Evolutionary conservation across 2,113 vertebrate genomes (phyloP).

Genomic region (Pithys albifrons): DNA sequence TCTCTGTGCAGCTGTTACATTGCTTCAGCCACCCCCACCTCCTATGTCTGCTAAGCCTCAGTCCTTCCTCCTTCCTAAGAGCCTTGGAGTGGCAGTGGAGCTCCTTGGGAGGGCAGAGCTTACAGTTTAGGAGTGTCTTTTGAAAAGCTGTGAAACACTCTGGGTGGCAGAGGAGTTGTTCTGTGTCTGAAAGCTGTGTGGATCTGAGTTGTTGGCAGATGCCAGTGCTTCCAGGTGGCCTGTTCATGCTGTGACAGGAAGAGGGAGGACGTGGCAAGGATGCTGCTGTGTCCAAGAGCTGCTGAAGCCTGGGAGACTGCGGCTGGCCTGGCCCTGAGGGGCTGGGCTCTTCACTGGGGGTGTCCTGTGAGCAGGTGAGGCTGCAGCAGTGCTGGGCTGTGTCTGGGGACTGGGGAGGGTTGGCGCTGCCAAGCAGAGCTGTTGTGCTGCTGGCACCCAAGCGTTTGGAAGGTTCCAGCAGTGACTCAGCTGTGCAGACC

Average conservation of each 20-base stretch:
- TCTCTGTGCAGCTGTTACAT: background rate
- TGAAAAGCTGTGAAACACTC: background rate
- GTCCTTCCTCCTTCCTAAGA: accelerated
- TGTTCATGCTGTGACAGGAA: accelerated
- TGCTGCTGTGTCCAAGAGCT: background rate
- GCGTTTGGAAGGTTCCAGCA: conserved; percentile 61
- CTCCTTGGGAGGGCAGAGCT: background rate
- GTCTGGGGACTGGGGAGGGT: background rate
- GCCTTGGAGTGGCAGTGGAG: background rate
- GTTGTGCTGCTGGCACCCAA: background rate
- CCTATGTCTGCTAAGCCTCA: background rate
- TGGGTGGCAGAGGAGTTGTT: background rate
- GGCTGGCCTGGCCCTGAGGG: background rate
- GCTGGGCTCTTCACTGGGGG: background rate
- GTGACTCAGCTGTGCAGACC: conserved; percentile 75
- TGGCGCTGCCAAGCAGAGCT: background rate
- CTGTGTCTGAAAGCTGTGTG: background rate
- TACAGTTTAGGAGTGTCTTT: background rate
- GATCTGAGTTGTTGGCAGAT: background rate
- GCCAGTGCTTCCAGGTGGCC: background rate
- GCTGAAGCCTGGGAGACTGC: background rate
- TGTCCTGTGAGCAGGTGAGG: background rate
- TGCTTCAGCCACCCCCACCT: background rate
- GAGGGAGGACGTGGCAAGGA: background rate
- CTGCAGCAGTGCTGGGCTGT: background rate